Conservation (phyloP, 2,888 invertebrate species). For the Lithophane socia region DNA sequence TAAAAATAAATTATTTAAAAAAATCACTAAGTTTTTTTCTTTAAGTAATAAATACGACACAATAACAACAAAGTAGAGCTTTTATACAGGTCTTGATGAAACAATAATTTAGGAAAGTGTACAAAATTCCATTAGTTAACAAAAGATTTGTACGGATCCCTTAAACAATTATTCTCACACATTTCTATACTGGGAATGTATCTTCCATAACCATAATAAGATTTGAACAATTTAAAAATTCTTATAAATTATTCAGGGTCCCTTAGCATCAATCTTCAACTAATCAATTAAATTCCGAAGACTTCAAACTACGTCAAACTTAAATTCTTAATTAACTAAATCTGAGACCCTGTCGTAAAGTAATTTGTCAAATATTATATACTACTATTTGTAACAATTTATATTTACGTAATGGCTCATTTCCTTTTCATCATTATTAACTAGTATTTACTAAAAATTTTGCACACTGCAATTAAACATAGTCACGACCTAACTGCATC, state of each 20-base stretch:
- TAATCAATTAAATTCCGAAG: slow-evolving; percentile 35
- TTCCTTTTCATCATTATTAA: slow-evolving; percentile 35
- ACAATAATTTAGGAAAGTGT: slow-evolving; percentile 68
- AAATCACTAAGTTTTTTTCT: slow-evolving; percentile 80
- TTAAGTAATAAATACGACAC: slow-evolving; percentile 86
- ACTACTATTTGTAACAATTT: slow-evolving; percentile 60
- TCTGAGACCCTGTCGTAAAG: slow-evolving; percentile 58
- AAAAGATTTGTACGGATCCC: slow-evolving; percentile 43
- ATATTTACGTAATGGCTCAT: slow-evolving; percentile 60
- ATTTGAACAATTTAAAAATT: slow-evolving; percentile 59
- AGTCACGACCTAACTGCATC: slow-evolving; percentile 57
- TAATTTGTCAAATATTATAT: slow-evolving; percentile 51
- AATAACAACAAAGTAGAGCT: slow-evolving; percentile 80
- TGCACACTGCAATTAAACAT: slow-evolving; percentile 40
- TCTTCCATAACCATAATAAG: slow-evolving; percentile 49
- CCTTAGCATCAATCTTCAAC: slow-evolving; percentile 43
- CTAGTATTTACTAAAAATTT: slow-evolving; percentile 55
- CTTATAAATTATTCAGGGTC: slow-evolving; percentile 61
- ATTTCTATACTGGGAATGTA: slow-evolving; percentile 62
- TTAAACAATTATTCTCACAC: slow-evolving; percentile 53
- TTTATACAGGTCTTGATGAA: slow-evolving; percentile 74
- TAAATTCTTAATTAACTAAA: slow-evolving; percentile 50
- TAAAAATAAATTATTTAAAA: slow-evolving; percentile 88
- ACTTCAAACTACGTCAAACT: slow-evolving; percentile 43
- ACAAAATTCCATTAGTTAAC: slow-evolving; percentile 40